Percentiles rank a stretch among this genome's conserved stretches.
These are phyloP conservation scores for Menidia beryllina DNA, from an alignment of 2,113 vertebrate species.

Conservation along the genomic window DNA sequence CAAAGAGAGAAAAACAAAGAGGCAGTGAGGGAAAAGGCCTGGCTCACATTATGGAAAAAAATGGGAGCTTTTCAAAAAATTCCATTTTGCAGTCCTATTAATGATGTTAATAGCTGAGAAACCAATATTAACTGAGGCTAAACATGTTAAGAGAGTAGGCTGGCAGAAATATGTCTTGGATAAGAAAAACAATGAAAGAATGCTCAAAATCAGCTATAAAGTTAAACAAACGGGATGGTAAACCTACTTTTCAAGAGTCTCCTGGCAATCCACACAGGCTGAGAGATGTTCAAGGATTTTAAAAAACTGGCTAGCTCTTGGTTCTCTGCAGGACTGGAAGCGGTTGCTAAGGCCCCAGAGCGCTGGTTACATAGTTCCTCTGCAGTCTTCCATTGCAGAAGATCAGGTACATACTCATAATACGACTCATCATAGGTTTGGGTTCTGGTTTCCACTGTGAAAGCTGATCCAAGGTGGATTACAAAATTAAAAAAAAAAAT, in stretches of 20 bases:
- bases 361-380: conserved; percentile 64
- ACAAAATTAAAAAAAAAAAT: conserved; percentile 1
- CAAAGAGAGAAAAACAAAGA: conserved; percentile 26
- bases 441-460: conserved; percentile 53
- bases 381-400: conserved; percentile 67
- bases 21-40: conserved; percentile 24
- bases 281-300: conserved; percentile 75
- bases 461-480: conserved; percentile 27
- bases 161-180: conserved; percentile 10
- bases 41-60: conserved; percentile 38
- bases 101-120: conserved; percentile 47
- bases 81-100: conserved; percentile 25
- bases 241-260: conserved; percentile 69
- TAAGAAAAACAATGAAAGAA: conserved; percentile 16
- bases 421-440: conserved; percentile 59
- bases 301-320: conserved; percentile 70
- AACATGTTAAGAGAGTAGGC: conserved; percentile 7
- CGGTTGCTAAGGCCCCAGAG: conserved; percentile 68
- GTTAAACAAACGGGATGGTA: conserved; percentile 11
- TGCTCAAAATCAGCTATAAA: conserved; percentile 21
- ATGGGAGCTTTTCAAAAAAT: conserved; percentile 29
- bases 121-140: conserved; percentile 34
- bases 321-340: conserved; percentile 58
- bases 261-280: conserved; percentile 79
- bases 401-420: conserved; percentile 71